Conservation (phyloP, 2,888 invertebrate genomes). For the Oscheius sp. region DNA sequence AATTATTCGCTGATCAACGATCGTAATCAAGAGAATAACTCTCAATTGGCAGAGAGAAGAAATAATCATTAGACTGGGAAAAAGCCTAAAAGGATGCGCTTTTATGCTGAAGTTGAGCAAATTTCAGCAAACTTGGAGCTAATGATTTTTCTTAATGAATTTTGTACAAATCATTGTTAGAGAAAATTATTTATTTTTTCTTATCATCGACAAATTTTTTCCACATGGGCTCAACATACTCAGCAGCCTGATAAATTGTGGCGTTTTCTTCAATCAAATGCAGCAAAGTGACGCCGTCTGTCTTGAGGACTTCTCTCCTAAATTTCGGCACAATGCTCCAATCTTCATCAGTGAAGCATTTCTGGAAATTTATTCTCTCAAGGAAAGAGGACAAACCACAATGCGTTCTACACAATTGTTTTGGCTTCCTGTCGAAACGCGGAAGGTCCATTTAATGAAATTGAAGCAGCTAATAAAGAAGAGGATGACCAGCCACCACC, state of each 20-base stretch:
- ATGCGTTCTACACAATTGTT: conserved; percentile 11
- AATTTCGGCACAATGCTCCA: conserved; percentile 36
- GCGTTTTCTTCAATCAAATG: conserved; percentile 65
- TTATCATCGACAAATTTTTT: conserved; percentile 21
- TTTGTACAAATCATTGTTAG: too few species aligned
- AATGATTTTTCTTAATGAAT: too few species aligned
- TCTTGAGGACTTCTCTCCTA: conserved; percentile 50
- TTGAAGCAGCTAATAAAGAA: conserved; percentile 44
- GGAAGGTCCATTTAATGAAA: conserved; percentile 45
- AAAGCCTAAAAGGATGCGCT: too few species aligned
- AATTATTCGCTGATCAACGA: too few species aligned
- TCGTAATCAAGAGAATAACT: too few species aligned
- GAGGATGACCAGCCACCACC: conserved; percentile 63
- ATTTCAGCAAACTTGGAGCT: too few species aligned
- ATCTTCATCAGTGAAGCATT: conserved; percentile 8
- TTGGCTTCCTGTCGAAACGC: not conserved
- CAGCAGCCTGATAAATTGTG: conserved; percentile 42
- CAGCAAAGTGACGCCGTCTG: conserved; percentile 63
- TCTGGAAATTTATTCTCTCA: not conserved
- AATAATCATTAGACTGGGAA: too few species aligned
- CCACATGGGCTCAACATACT: conserved; percentile 39
- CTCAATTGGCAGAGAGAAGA: too few species aligned
- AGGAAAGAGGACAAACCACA: conserved; percentile 5
- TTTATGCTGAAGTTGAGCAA: too few species aligned
- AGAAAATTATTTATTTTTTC: not conserved